A percentile compares a stretch with the other conserved stretches of the same genome.
Evolutionary conservation across 2,888 invertebrate genomes (phyloP).

Genomic region (Cotesia congregata): DNA sequence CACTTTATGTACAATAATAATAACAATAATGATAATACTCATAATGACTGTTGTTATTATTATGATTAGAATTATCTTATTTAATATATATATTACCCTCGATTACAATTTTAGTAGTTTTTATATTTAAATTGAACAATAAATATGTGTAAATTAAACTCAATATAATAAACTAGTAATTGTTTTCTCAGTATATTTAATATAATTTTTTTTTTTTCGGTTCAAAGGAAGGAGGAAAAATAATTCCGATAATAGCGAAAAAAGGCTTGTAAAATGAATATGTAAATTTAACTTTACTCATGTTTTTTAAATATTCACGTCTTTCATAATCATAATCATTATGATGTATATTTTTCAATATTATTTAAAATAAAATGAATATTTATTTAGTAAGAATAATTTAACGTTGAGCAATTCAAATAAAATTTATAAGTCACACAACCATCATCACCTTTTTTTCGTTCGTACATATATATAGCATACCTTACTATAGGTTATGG

Average conservation of each 20-base stretch:
- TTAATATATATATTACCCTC: too few relatives aligned
- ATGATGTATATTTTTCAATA: background rate
- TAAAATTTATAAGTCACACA: constrained; percentile 1
- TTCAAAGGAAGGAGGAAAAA: background rate
- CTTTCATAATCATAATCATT: background rate
- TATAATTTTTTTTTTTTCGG: too few relatives aligned
- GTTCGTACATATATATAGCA: background rate
- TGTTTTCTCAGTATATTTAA: too few relatives aligned
- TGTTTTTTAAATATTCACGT: background rate
- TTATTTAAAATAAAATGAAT: constrained; percentile 8
- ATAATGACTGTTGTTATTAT: too few relatives aligned
- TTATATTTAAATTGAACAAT: too few relatives aligned
- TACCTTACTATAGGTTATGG: too few relatives aligned
- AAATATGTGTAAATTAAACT: too few relatives aligned
- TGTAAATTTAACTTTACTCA: background rate
- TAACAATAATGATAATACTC: too few relatives aligned
- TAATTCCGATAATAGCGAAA: background rate
- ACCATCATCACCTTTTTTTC: background rate
- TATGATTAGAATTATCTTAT: too few relatives aligned
- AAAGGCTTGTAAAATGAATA: background rate
- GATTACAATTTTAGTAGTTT: too few relatives aligned
- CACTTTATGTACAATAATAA: too few relatives aligned
- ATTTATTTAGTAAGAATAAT: constrained; percentile 4
- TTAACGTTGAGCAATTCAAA: background rate
- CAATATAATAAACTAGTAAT: too few relatives aligned